A percentile compares a stretch with the other conserved stretches of the same genome.
phyloP scores from a whole-genome alignment of 1,140 invertebrate species.

The Neuroterus valhalla region DNA sequence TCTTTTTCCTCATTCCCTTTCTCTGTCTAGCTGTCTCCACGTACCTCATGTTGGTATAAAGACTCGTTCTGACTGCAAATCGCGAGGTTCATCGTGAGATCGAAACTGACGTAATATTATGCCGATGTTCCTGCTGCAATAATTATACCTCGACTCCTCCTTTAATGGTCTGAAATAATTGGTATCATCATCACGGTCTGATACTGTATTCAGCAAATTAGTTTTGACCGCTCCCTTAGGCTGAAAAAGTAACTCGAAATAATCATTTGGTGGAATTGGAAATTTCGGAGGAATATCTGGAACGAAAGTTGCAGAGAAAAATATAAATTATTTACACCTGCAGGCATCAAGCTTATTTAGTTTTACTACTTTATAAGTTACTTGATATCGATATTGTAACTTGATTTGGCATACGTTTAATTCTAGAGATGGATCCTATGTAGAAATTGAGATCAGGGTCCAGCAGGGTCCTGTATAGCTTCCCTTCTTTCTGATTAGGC shows the following conservation, averaged over 20 bases:
- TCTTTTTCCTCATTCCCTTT: slow-evolving; percentile 23
- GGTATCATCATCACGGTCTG: background rate
- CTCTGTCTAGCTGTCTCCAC: background rate
- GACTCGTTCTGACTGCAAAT: background rate
- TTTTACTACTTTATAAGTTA: too few relatives aligned
- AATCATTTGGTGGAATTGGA: background rate
- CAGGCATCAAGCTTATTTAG: too few relatives aligned
- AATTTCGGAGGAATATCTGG: slow-evolving; percentile 12
- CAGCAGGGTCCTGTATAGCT: too few relatives aligned
- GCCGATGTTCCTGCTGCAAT: background rate
- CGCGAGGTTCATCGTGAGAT: background rate
- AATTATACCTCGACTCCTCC: slow-evolving; percentile 16
- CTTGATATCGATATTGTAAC: too few relatives aligned
- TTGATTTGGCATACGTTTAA: too few relatives aligned
- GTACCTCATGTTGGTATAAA: background rate
- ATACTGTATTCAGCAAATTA: slow-evolving; percentile 12
- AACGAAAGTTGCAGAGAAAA: slow-evolving; percentile 1
- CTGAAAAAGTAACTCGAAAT: background rate
- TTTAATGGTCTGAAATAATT: slow-evolving; percentile 31
- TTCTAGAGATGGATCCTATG: too few relatives aligned
- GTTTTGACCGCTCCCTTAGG: background rate
- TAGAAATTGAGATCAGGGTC: too few relatives aligned
- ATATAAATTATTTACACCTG: background rate
- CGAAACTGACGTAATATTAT: background rate
- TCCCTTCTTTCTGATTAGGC: too few relatives aligned